Evolutionary conservation across 2,888 invertebrate genomes (phyloP), one percentile per base, ranked within the genome.

Genomic region (Sesia apiformis): DNA sequence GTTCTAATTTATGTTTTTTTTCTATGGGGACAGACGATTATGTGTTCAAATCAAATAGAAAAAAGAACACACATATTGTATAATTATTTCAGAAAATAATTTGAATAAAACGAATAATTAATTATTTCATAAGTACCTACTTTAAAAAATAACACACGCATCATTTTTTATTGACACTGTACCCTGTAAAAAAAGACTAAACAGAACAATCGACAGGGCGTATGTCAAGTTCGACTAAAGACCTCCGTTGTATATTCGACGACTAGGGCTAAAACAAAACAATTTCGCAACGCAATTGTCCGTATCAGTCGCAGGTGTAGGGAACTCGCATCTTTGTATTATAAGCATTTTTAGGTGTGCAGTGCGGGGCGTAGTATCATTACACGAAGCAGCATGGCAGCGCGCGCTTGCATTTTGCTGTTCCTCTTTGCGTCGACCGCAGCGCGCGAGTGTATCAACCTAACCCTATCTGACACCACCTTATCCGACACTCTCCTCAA

Each of bases 361-460:
- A 38, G 49, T 51, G 23, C 52, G 23, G 23, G 53, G 55, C 63
- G 57, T 63, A 61, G 56, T 61, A 72, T 76, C 87, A 88, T 81
- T 86, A 76, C 66, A 65, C 61, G 62, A 58, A 63, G 61, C 67
- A 79, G 65, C 78, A 89, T 88, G 88, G 84, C 74, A 65, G 63
- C 76, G 85, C 85, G 84, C 82, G 80, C 84, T 65, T 81, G 88
- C 83, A 73, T 82, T 59, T 63, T 85, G 23, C 67, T 72, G 54
- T 72, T 57, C 65, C 66, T 56, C 60, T 75, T 59, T 59, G 72
- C 58, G 60, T 67, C 68, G 72, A 70, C 40, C 57, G 69, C 65
- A 70, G 58, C 79, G 63, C 84, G 84, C 69, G 88, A 88, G 57
- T 89, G 88, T 64, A 77, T 88, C 56, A 86, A 86, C 69, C 75